Evolutionary conservation across 2,113 vertebrate genomes (phyloP).

Genomic region (Jacana jacana): DNA sequence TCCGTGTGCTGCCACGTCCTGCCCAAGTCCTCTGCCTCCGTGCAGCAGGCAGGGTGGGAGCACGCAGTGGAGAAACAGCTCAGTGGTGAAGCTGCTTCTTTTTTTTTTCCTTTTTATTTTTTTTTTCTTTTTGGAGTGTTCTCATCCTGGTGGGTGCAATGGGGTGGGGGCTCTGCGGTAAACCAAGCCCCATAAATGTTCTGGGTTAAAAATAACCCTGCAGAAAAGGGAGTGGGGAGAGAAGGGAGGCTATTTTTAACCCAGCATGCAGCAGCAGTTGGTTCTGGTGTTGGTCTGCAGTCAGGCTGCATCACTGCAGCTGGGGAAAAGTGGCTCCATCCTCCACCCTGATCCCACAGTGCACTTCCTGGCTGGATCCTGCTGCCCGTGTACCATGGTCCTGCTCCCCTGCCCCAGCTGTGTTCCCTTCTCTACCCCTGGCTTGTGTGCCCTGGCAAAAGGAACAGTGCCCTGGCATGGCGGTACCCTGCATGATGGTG

Average conservation of each 20-base stretch:
- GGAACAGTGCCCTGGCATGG: neutral
- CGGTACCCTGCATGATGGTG: neutral
- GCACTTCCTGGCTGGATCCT: neutral
- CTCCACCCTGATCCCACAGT: neutral
- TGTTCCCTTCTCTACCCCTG: neutral
- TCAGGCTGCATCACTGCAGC: neutral
- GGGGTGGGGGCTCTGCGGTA: constrained; percentile 17
- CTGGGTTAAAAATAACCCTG: constrained; percentile 43
- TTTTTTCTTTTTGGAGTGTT: neutral
- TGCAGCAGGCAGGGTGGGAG: neutral
- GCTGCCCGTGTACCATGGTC: neutral
- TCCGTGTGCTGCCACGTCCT: neutral
- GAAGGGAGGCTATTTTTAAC: constrained; percentile 50
- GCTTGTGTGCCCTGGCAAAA: neutral
- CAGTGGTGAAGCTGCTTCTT: neutral
- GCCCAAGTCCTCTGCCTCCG: neutral
- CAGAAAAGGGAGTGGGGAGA: constrained; percentile 10
- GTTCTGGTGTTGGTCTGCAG: constrained; percentile 26
- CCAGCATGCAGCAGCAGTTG: neutral
- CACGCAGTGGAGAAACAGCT: neutral
- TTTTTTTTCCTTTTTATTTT: neutral
- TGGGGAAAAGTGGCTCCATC: neutral
- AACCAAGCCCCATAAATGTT: neutral
- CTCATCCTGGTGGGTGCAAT: neutral
- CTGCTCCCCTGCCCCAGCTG: neutral